phyloP scores from a whole-genome alignment of 2,888 invertebrate species.

The Oligia fasciuncula region DNA sequence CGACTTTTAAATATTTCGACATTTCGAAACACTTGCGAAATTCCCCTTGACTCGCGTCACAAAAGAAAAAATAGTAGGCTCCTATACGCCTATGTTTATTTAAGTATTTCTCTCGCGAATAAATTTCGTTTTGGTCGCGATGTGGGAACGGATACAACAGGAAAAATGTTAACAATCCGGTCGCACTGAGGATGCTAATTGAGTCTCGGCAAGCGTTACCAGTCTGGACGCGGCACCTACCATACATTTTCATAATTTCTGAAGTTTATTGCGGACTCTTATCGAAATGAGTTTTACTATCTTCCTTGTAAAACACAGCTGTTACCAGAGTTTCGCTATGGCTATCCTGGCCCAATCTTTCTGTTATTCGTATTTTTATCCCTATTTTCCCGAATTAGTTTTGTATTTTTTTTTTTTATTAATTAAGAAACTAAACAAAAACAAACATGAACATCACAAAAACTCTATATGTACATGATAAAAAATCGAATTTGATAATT shows the following conservation, averaged over 20 bases:
- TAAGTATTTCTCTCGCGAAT: constrained; percentile 69
- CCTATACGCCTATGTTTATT: constrained; percentile 70
- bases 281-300: constrained; percentile 41
- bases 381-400: not conserved
- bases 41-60: constrained; percentile 67
- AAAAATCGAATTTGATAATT: not conserved
- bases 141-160: constrained; percentile 79
- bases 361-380: not conserved
- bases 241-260: constrained; percentile 67
- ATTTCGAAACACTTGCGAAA: constrained; percentile 70
- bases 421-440: no score
- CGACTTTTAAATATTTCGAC: constrained; percentile 66
- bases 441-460: no score
- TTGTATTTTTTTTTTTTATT: no score
- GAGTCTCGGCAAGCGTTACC: constrained; percentile 77
- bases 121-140: constrained; percentile 72
- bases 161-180: constrained; percentile 83
- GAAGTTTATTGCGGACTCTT: constrained; percentile 43
- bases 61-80: constrained; percentile 65
- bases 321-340: not conserved
- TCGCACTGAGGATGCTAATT: constrained; percentile 82
- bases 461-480: no score
- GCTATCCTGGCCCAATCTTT: not conserved
- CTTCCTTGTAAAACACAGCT: constrained; percentile 4
- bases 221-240: constrained; percentile 72